These are phyloP conservation scores for Eurytoma californica DNA, from an alignment of 2,888 invertebrate species.

Conservation along the genomic window DNA sequence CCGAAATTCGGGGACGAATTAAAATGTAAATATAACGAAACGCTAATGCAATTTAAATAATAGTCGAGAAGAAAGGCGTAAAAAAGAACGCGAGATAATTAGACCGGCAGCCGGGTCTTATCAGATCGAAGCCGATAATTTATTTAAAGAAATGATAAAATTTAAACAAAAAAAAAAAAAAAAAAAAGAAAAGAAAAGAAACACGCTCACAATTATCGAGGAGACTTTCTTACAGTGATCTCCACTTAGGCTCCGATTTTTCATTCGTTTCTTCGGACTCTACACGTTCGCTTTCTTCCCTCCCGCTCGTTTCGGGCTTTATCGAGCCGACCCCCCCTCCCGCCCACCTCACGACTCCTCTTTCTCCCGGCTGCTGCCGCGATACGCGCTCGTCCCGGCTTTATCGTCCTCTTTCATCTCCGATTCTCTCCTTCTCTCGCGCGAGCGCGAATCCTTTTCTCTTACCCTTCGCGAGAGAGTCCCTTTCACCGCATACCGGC, in stretches of 20 bases:
- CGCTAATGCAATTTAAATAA: conserved; percentile 17
- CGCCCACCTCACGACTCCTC: neutral
- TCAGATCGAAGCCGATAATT: conserved; percentile 21
- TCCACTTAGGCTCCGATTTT: conserved; percentile 40
- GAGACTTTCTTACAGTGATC: conserved; percentile 39
- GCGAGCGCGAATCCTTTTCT: neutral
- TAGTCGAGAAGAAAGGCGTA: neutral
- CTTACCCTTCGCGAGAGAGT: neutral
- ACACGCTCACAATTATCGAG: conserved; percentile 26
- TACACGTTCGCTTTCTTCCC: conserved; percentile 21
- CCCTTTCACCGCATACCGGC: conserved; percentile 30
- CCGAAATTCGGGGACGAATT: neutral
- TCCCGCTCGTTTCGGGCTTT: conserved; percentile 27
- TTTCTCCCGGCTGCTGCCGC: conserved; percentile 49
- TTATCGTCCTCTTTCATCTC: conserved; percentile 47
- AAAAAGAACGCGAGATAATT: conserved; percentile 21
- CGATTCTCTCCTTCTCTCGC: conserved; percentile 2
- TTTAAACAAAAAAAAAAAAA: neutral
- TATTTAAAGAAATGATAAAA: conserved; percentile 10
- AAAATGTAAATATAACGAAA: conserved; percentile 10
- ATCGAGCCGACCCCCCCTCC: conserved; percentile 32
- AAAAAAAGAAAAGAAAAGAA: neutral
- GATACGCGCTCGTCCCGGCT: conserved; percentile 55
- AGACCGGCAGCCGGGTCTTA: conserved; percentile 3
- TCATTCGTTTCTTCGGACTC: conserved; percentile 8